A percentile compares a stretch with the other conserved stretches of the same genome.
Evolutionary conservation across 2,888 invertebrate genomes (phyloP).

Genomic region (Drosophila anceps): DNA sequence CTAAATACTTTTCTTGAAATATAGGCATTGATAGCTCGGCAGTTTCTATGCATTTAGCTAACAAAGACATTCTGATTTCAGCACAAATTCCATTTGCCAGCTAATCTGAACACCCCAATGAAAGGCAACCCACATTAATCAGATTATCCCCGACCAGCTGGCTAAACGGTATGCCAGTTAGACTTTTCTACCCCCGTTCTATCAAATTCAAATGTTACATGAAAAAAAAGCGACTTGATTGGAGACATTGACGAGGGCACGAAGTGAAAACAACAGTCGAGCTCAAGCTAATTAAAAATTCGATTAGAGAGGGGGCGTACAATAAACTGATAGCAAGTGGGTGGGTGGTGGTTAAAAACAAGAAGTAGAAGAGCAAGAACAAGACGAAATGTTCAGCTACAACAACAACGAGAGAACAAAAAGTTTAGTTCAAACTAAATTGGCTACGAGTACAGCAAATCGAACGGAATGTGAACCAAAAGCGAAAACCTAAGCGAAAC

Average conservation of each 20-base stretch:
- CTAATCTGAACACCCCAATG: constrained; percentile 27
- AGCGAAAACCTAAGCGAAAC: constrained; percentile 30
- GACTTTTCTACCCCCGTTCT: constrained; percentile 1
- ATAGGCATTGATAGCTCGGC: neutral
- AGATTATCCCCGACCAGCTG: constrained; percentile 60
- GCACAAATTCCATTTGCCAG: constrained; percentile 39
- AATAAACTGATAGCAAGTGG: constrained; percentile 40
- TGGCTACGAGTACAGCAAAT: constrained; percentile 24
- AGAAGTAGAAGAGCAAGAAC: constrained; percentile 17
- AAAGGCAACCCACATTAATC: constrained; percentile 61
- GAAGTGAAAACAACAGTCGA: constrained; percentile 6
- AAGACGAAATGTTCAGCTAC: constrained; percentile 45
- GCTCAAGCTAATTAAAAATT: constrained; percentile 74
- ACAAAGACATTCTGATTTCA: constrained; percentile 29
- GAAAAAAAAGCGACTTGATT: constrained; percentile 46
- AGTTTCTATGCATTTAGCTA: neutral
- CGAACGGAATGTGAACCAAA: constrained; percentile 21
- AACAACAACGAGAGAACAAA: constrained; percentile 61
- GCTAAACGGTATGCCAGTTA: neutral
- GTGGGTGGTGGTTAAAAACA: constrained; percentile 4
- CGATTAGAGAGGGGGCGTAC: constrained; percentile 57
- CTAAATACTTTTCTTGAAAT: neutral
- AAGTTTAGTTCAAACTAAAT: constrained; percentile 35
- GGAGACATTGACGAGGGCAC: constrained; percentile 44
- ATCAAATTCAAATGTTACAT: constrained; percentile 16